Percentiles rank a stretch among this genome's conserved stretches.
These are phyloP conservation scores for Erannis defoliaria DNA, from an alignment of 2,888 invertebrate species.

Conservation along the genomic window DNA sequence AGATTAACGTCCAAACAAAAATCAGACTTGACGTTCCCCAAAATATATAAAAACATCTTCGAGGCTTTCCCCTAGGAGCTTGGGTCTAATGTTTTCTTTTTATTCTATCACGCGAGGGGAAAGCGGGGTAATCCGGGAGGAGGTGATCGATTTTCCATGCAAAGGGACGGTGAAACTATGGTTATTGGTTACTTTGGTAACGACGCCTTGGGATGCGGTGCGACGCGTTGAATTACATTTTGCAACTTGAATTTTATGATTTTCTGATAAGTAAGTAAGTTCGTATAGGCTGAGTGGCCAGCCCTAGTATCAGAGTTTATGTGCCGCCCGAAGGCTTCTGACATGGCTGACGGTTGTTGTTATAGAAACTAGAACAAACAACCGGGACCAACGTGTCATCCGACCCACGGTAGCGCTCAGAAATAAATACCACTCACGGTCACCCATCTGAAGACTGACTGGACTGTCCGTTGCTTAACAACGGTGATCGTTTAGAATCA, in stretches of 20 bases:
- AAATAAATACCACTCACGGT: too few relatives aligned
- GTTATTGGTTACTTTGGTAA: conserved; percentile 80
- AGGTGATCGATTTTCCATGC: conserved; percentile 77
- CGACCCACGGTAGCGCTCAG: too few relatives aligned
- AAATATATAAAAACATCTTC: conserved; percentile 66
- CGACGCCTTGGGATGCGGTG: conserved; percentile 66
- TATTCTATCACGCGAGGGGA: conserved; percentile 72
- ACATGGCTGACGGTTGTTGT: too few relatives aligned
- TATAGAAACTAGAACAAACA: too few relatives aligned
- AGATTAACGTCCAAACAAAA: conserved; percentile 66
- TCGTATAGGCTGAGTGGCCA: too few relatives aligned
- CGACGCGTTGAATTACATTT: neutral
- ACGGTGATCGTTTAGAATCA: too few relatives aligned
- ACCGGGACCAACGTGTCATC: too few relatives aligned
- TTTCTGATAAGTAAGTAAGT: too few relatives aligned
- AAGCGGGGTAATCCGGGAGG: conserved; percentile 74
- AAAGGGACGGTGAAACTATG: conserved; percentile 78
- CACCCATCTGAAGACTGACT: too few relatives aligned
- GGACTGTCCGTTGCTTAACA: too few relatives aligned
- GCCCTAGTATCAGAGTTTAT: too few relatives aligned
- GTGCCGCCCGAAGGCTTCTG: too few relatives aligned
- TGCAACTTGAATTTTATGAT: neutral
- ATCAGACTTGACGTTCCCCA: conserved; percentile 72
- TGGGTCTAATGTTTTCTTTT: conserved; percentile 81
- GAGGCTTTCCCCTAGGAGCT: conserved; percentile 66